Evolutionary conservation across 2,797 vertebrate species (phyloP), one percentile per base, ranked within the genome.

Genomic region (Pseudochaenichthys georgianus): DNA sequence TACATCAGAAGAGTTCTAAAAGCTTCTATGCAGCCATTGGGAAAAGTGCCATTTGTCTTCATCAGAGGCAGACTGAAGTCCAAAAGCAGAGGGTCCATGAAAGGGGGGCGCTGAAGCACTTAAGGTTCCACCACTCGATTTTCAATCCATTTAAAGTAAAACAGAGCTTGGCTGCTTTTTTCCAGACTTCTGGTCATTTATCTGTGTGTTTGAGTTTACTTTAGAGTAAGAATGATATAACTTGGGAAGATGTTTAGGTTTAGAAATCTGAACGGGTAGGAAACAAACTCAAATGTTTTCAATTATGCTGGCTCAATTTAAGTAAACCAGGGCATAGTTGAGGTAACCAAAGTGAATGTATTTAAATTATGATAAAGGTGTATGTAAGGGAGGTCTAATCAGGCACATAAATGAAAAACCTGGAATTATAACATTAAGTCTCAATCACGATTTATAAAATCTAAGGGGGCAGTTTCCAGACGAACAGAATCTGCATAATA

Each of bases 21-120:
- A 63, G 69, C 28, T 61, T 54, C 60, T 19, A 21, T 6, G 57
- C 67, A 74, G 69, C 48, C 47, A 38, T 45, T 28, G 59, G 64
- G 12, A 81, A 79, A 38, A 78, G 10, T 38, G 55, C 72, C 16
- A 84, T 90, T 91, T 84, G 74, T 92, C 87, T 91, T 84, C 78
- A 86, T 90, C 85, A 90, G 75, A 51, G 43, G 42, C 11, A 79
- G 83, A 81, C 77, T 75, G 57, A 79, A 81, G 83, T 83, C 58
- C 42, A 77, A 78, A 86, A 77, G 78, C 72, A 72, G 69, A 76
- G 67, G 66, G 72, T 85, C 67, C 67, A 75, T 45, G 75, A 80
- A 73, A 86, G 78, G 72, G 75, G 78, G 73, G 43, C 21, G n/a
- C 28, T 45, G 59, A 64, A 81, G 80, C 81, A 77, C 75, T 82